Base-by-base conservation (phyloP, 92 coral and sea anemone genomes). In the Phenganax stokvisi region DNA sequence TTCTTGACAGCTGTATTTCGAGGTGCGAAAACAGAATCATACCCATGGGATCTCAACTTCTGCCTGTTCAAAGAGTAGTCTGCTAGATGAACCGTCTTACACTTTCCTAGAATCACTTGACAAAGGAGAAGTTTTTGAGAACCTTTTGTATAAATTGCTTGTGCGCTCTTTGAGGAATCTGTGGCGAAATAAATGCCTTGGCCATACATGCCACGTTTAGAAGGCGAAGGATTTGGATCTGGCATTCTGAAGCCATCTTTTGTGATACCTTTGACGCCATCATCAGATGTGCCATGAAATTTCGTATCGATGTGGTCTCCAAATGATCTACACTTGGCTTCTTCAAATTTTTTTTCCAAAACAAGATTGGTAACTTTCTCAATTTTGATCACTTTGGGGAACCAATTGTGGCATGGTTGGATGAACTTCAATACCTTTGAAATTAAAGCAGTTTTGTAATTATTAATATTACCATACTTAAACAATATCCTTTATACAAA, bases 151-250 rank as follows among this genome's bases (percentile, higher is more conserved):
- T 81, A 81, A 8, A 81, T 81, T 25, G 8, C 25, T 59, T 81
- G 85, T 1, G 85, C 85, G 53, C 85, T 81, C 62, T 81, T 81
- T 15, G 85, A 81, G 13, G 85, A 81, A 74, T 81, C 85, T 6
- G 85, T 81, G 12, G 85, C 85, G 31, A 81, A 81, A 56, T 81
- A 81, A 10, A 81, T 81, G 51, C 85, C 85, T 58, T 81, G 85
- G 12, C 85, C 85, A 56, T 81, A 81, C 85, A 81, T 81, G 15
- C 85, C 85, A 1, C 79, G 79, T 73, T 81, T 67, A 63, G 37
- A 15, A 16, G 79, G 80, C 54, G 85, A 80, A 6, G 79, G 85
- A 47, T 81, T 67, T 4, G 9, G 79, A 71, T 68, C 64, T 16
- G 85, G 85, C 85, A 81, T 68, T 73, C 79, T 81, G 61, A 81